These are phyloP conservation scores for Drosophila melanogaster DNA, from an alignment of 1,140 invertebrate species.

Conservation along the genomic window DNA sequence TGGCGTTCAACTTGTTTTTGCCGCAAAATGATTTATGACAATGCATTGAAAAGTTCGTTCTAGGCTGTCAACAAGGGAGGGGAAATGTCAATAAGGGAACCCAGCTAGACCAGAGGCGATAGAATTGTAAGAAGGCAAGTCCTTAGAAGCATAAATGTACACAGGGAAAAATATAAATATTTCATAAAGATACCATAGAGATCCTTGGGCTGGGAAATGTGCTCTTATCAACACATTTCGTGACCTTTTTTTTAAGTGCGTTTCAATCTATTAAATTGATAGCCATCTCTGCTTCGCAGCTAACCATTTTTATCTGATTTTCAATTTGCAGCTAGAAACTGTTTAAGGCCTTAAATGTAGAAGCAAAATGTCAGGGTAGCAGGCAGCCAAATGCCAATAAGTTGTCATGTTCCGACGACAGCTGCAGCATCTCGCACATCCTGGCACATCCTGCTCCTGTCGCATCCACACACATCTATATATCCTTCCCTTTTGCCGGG, in stretches of 20 bases:
- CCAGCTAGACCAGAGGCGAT: conserved; percentile 10
- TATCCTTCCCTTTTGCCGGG: conserved; percentile 14
- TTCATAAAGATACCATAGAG: neutral
- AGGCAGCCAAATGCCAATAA: conserved; percentile 57
- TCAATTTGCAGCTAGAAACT: conserved; percentile 49
- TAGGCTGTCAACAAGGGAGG: conserved; percentile 49
- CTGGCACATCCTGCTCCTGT: conserved; percentile 50
- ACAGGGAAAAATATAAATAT: neutral
- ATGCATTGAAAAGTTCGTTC: conserved; percentile 70
- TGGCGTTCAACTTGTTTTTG: conserved; percentile 65
- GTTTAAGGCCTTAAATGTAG: conserved; percentile 34
- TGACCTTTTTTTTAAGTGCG: neutral
- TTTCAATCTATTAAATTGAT: conserved; percentile 31
- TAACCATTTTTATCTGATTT: conserved; percentile 38
- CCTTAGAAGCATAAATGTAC: neutral
- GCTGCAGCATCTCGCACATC: conserved; percentile 51
- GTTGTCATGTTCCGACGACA: conserved; percentile 55
- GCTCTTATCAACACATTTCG: too few relatives aligned
- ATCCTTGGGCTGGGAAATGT: neutral
- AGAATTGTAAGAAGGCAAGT: conserved; percentile 1
- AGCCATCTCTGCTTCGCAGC: neutral
- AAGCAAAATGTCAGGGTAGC: conserved; percentile 19
- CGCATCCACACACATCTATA: conserved; percentile 2
- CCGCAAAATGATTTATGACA: conserved; percentile 80
- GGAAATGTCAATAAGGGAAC: conserved; percentile 53